Percentiles rank a stretch among this genome's conserved stretches.
These are phyloP conservation scores for Potorous gilbertii DNA, from an alignment of 2,797 vertebrate genomes.

Conservation along the genomic window DNA sequence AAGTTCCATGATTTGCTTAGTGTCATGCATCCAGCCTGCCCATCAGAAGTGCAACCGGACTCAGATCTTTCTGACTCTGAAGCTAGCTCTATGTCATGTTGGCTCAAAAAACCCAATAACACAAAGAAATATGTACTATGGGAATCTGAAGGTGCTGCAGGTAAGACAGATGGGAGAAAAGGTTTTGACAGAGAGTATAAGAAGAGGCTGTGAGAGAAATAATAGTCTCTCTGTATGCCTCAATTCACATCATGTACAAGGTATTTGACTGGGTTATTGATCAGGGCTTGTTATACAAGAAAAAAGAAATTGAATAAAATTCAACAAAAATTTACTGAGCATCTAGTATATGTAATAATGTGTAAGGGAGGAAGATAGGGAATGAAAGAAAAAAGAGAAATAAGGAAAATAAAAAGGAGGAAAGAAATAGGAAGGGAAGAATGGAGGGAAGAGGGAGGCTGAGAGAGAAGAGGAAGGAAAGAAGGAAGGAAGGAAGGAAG, in stretches of 20 bases:
- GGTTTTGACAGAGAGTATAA: not conserved
- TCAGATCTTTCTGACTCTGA: not conserved
- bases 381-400: not conserved
- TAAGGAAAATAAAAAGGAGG: not conserved
- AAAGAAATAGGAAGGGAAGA: not conserved
- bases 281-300: not conserved
- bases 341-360: not conserved
- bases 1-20: not conserved
- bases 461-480: not conserved
- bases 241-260: not conserved
- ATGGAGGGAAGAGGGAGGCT: not conserved
- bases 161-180: not conserved
- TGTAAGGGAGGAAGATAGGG: not conserved
- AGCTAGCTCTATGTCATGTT: not conserved
- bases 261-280: not conserved
- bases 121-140: not conserved
- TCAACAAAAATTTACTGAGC: not conserved
- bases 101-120: not conserved
- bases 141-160: not conserved
- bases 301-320: slow-evolving; percentile 4
- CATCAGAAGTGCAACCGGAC: not conserved
- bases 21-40: not conserved
- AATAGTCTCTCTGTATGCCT: not conserved
- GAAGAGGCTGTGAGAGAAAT: not conserved
- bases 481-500: not conserved